Base-by-base conservation (phyloP, 2,888 invertebrate genomes). In the Pilophorus perplexus region DNA sequence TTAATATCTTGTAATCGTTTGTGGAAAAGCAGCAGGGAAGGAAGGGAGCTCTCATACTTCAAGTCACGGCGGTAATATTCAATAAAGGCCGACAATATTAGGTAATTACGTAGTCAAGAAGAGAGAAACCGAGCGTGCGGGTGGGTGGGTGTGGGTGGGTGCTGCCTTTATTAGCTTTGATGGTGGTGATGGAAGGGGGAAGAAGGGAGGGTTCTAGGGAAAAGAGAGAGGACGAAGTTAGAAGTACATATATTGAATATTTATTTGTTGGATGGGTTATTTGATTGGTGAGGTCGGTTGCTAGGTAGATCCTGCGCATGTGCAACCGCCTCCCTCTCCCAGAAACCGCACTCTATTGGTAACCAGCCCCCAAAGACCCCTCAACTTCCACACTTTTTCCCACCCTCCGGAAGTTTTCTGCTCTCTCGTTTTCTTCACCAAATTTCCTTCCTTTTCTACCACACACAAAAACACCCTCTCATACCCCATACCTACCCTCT, bases 11-110 rank as follows among this genome's bases (percentile, higher is more conserved):
- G 18, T 55, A 38, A 38, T 55, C 55, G 18, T 18, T 16, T n/a
- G 23, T 10, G 28, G n/a, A 18, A 28, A 18, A 16, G 14, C 8
- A 16, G 23, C 2, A 27, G 27, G 25, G 25, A 27, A 27, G n/a
- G 25, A 27, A 2, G 28, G 6, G 52, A 28, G 27, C 1, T 52
- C 28, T 52, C 52, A 52, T 52, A 52, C 52, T 52, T 52, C 52
- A 52, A 52, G 52, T 52, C 52, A 28, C 44, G 46, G 44, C 22
- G 62, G 48, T 62, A 44, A 33, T 44, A 62, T 62, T 62, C 62
- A 62, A 62, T 62, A 62, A 62, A 62, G 62, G 14, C 44, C 62
- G 33, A 62, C 62, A 48, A 46, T 48, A 48, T 62, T 62, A 48
- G 62, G 62, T 62, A 62, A 46, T 62, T 62, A 62, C 55, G 46